Evolutionary conservation across 2,888 invertebrate genomes (phyloP), one percentile per base, ranked within the genome.

Genomic region (Keiferia lycopersicella): DNA sequence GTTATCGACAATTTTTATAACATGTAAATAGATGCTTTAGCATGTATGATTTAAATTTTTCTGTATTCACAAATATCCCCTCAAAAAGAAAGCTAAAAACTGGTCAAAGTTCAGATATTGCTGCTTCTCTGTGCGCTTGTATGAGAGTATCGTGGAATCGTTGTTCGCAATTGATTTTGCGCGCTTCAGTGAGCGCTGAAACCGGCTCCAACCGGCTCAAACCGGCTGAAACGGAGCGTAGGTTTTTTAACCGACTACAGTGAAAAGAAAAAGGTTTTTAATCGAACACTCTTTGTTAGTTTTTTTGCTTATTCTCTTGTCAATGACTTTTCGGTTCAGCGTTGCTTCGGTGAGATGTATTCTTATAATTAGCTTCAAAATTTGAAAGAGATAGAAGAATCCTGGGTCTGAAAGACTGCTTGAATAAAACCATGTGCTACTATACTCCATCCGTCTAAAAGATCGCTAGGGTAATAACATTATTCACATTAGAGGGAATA

Each of bases 101-200:
- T n/a, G n/a, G n/a, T 45, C n/a, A 45, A 45, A 45, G 45, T 14
- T 4, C 41, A 45, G 45, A n/a, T 45, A 45, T 45, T 45, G 45
- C n/a, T 45, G 45, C 45, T 1, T 45, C 14, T 45, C 45, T 45
- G 45, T 45, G n/a, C 45, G 45, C 45, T 45, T 11, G 45, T 51
- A 51, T 51, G 51, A 51, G 22, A 22, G 51, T 51, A 51, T 22
- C 51, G 22, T 8, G 10, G 34, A 1, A 34, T 34, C 34, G 34
- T 50, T 30, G 38, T 38, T 58, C 58, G 6, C 58, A 39, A 58
- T 58, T 38, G 58, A 58, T 58, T 58, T 11, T 58, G 30, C 38
- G 14, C 38, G 58, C 58, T 58, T 18, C 26, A 53, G 26, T 53
- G 51, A 11, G 14, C 22, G 11, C 51, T 22, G 22, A 22, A 22